Base-by-base conservation (phyloP, 2,113 vertebrate species). In the Aptenodytes patagonicus region DNA sequence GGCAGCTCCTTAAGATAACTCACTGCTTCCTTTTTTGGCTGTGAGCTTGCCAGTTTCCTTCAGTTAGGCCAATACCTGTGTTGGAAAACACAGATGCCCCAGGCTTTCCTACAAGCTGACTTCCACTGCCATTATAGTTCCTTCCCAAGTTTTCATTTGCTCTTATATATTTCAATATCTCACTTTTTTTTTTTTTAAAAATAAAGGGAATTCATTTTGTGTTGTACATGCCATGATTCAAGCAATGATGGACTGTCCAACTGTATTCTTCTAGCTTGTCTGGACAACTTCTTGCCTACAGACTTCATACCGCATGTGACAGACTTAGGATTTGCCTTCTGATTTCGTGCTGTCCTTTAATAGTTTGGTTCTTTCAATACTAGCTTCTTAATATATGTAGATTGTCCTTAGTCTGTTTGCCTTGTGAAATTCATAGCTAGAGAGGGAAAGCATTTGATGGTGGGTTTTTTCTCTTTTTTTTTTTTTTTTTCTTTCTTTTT, bases 1-100 rank as follows among this genome's bases (percentile, higher is more conserved):
- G 57, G 54, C 73, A 93, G 51, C 60, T 83, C 70, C 85, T 93
- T 82, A 32, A 80, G 82, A 86, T 77, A 96, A 83, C 58, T 90
- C 49, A n/a, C 55, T 54, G 75, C 54, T 79, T 85, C 62, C 62
- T 55, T 86, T 92, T 68, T 76, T 49, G 44, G 51, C 60, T 66
- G 32, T 46, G 44, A 86, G 34, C 62, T 94, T 83, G 52, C 36
- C 36, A 40, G 38, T 76, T 96, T 83, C 44, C 57, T 85, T 87
- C 44, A 77, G 36, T 60, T 81, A 68, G 83, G 22, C 44, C 20
- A 36, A 44, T 80, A 87, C 70, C 57, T 69, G 28, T 44, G 15
- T 2, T 32, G 75, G 38, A 90, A 95, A 87, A 72, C 7, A 4
- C 44, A 76, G 36, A 34, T 36, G 26, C 6, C 14, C 29, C 65